phyloP scores from a whole-genome alignment of 1,140 invertebrate genomes.

The Apocrypta bakeri region DNA sequence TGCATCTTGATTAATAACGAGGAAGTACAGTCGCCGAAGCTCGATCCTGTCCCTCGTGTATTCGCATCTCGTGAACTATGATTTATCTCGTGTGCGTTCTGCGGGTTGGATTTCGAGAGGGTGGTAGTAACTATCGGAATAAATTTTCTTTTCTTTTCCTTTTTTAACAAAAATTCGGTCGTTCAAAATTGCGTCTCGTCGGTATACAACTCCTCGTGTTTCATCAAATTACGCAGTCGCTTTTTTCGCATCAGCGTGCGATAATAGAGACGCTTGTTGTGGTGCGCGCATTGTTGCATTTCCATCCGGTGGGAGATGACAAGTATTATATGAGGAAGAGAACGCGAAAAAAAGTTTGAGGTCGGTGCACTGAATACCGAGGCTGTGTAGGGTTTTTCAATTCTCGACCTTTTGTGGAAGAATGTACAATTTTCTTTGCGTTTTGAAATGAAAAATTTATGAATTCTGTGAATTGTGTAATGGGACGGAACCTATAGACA shows the following conservation, averaged over 20 bases:
- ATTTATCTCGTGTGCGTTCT: background rate
- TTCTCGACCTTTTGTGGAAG: background rate
- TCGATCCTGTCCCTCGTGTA: constrained; percentile 51
- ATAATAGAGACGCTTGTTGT: background rate
- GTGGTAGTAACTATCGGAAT: background rate
- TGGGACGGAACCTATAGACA: no score
- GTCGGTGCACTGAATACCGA: background rate
- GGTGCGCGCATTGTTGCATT: background rate
- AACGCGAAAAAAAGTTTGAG: background rate
- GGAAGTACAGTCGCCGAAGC: constrained; percentile 55
- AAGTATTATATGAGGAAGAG: background rate
- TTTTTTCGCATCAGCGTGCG: background rate
- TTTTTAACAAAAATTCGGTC: no score
- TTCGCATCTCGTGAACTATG: background rate
- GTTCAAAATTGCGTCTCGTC: no score
- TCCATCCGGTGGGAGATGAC: background rate
- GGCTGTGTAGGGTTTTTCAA: background rate
- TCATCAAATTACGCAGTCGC: background rate
- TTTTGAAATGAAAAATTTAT: no score
- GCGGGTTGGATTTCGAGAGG: background rate
- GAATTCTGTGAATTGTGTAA: no score
- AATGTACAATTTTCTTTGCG: no score
- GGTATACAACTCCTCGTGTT: background rate
- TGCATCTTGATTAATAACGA: constrained; percentile 67
- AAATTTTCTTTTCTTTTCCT: background rate